phyloP scores from a whole-genome alignment of 2,888 invertebrate genomes.

The Polyommatus icarus region DNA sequence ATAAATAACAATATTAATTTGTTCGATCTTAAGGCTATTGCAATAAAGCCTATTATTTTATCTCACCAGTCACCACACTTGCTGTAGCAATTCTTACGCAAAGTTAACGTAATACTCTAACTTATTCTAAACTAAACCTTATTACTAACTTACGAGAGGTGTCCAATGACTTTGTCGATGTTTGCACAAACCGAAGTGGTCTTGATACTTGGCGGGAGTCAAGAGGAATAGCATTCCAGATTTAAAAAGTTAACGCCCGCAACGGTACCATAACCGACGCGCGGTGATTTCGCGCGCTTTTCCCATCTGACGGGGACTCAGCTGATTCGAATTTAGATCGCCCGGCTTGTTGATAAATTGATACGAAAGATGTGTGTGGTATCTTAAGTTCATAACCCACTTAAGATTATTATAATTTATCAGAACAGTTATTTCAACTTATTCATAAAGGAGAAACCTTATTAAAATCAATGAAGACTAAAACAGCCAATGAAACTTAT shows the following conservation, averaged over 20 bases:
- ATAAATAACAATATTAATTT: neutral
- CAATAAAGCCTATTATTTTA: conserved; percentile 8
- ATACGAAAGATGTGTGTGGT: conserved; percentile 25
- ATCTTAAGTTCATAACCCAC: conserved; percentile 30
- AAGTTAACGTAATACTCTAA: conserved; percentile 9
- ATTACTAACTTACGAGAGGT: conserved; percentile 17
- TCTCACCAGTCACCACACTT: conserved; percentile 2
- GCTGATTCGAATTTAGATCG: conserved; percentile 32
- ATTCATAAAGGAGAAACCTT: neutral
- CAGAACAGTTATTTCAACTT: neutral
- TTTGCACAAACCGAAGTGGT: neutral
- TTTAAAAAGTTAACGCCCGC: conserved; percentile 61
- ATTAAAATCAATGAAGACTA: neutral
- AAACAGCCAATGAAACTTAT: neutral
- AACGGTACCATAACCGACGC: conserved; percentile 65
- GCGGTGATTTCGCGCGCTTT: conserved; percentile 59
- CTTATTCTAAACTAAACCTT: conserved; percentile 30
- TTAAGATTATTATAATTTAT: conserved; percentile 10
- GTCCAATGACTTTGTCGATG: neutral
- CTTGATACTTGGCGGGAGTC: conserved; percentile 47
- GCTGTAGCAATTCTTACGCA: conserved; percentile 13
- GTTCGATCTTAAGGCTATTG: neutral
- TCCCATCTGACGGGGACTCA: conserved; percentile 38
- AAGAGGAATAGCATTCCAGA: conserved; percentile 55
- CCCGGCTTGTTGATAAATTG: conserved; percentile 19